Base-by-base conservation (phyloP, 1,140 invertebrate genomes). In the Saccostrea cuccullata region DNA sequence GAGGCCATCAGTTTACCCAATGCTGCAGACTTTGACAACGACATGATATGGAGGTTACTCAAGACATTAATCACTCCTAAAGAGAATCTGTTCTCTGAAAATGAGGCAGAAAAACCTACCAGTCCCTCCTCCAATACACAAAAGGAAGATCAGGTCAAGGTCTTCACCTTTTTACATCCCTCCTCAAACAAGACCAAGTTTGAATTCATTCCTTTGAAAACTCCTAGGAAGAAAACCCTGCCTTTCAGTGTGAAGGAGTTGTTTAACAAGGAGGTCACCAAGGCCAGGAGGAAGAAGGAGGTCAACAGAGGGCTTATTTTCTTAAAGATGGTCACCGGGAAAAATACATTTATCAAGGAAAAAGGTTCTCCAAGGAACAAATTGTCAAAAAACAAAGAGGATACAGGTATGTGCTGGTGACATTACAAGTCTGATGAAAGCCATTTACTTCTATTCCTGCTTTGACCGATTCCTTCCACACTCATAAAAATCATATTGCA, bases 211-310 rank as follows among this genome's bases (percentile, higher is more conserved):
- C 85, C 88, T 82, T 84, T 89, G 40, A 70, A 70, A 58, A 40
- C 40, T 17, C 60, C 85, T 30, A 86, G 26, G 23, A 85, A 58
- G 30, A 85, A 58, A 60, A 86, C 84, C 3, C 88, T 89, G 20
- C 88, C 88, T 55, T 89, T 89, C n/a, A 84, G 86, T 86, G 88
- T 89, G 40, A 89, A 84, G 83, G 30, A 89, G n/a, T 67, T 89
- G 47, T 89, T 89, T 30, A 85, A 86, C 36, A 85, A 86, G 73
- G 85, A 86, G 23, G 85, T 89, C 23, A 67, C n/a, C 56, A 89
- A 84, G 8, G 82, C 23, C 55, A 88, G 56, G 84, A 88, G 56
- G 56, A 86, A 23, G 13, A 86, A 77, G 20, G 77, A 40, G 12
- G 58, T 67, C n/a, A 85, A 13, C 67, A 67, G 15, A 67, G 87